Conservation (phyloP, 1,140 invertebrate species). For the Leguminivora glycinivorella region DNA sequence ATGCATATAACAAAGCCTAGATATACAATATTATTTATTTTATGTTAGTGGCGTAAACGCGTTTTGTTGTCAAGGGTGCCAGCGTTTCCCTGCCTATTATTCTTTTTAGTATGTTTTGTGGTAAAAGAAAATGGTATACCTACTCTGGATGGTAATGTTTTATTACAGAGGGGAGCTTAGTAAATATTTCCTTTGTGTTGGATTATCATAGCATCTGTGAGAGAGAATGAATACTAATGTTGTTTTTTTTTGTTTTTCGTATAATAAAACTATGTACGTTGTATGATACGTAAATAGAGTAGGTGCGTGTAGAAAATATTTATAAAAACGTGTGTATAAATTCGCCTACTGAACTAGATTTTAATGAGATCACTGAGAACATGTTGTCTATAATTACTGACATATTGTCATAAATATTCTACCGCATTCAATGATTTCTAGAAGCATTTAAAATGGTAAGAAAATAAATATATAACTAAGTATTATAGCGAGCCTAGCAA, state of each 20-base stretch:
- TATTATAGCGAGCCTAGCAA: no score
- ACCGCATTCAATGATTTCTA: no score
- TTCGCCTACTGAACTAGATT: no score
- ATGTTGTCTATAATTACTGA: no score
- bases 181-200: constrained; percentile 17
- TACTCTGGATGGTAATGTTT: constrained; percentile 18
- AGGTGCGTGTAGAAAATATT: no score
- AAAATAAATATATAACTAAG: no score
- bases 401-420: no score
- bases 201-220: constrained; percentile 17
- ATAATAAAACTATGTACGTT: background rate
- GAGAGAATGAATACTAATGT: constrained; percentile 5
- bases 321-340: no score
- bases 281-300: no score
- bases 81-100: constrained; percentile 21
- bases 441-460: no score
- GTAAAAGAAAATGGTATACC: constrained; percentile 19
- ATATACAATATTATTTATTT: constrained; percentile 17
- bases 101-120: constrained; percentile 24
- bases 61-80: constrained; percentile 12
- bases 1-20: background rate
- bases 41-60: background rate
- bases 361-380: no score
- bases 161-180: constrained; percentile 10
- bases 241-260: background rate